Conservation (phyloP, 2,888 invertebrate species). For the Theretra japonica region DNA sequence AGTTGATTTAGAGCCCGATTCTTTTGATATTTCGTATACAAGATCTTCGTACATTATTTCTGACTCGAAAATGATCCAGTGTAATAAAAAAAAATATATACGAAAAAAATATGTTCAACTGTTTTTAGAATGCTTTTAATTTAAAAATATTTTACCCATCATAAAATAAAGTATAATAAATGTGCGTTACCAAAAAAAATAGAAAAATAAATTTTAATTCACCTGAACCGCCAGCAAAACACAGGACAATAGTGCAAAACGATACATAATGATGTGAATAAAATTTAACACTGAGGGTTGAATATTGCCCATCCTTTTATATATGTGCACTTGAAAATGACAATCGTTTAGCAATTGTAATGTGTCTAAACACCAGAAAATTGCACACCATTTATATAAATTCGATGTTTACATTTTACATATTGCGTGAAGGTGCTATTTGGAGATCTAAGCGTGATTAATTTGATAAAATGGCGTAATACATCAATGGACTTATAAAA, state of each 20-base stretch:
- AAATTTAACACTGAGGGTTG: constrained; percentile 4
- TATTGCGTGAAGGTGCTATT: neutral
- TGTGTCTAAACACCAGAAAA: constrained; percentile 47
- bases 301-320: constrained; percentile 13
- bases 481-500: too few relatives aligned
- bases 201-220: neutral
- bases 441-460: neutral
- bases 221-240: constrained; percentile 17
- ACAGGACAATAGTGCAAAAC: constrained; percentile 22
- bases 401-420: neutral
- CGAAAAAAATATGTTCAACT: too few relatives aligned
- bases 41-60: too few relatives aligned
- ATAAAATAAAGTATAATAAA: too few relatives aligned
- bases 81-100: too few relatives aligned
- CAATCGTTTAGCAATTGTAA: constrained; percentile 31
- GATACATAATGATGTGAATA: constrained; percentile 38
- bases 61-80: too few relatives aligned
- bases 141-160: too few relatives aligned
- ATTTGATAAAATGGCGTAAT: neutral
- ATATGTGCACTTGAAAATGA: constrained; percentile 17
- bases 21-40: too few relatives aligned
- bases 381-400: constrained; percentile 33
- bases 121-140: too few relatives aligned
- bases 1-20: too few relatives aligned
- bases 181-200: neutral